Conservation (phyloP, 2,888 invertebrate genomes). For the Tiliacea aurago region DNA sequence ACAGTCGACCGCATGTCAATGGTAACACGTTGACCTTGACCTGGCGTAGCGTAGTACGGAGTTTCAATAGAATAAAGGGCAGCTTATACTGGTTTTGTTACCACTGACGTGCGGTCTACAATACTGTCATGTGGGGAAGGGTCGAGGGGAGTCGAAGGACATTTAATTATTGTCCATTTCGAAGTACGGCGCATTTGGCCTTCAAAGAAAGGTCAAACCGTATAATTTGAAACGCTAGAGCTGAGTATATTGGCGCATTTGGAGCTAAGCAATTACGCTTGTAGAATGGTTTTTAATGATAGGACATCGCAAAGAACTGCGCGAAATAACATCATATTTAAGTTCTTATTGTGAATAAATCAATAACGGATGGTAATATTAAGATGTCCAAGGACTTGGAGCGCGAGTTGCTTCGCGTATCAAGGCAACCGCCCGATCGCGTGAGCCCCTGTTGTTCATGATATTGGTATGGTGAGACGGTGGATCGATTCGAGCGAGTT, state of each 20-base stretch:
- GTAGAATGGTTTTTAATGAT: neutral
- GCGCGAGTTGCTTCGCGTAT: constrained; percentile 55
- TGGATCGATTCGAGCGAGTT: constrained; percentile 78
- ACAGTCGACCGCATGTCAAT: neutral
- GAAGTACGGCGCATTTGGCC: constrained; percentile 29
- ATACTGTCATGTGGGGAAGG: constrained; percentile 15
- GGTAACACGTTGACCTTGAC: neutral
- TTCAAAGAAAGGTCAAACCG: constrained; percentile 34
- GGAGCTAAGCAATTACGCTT: neutral
- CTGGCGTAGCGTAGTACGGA: neutral
- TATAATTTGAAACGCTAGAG: constrained; percentile 18
- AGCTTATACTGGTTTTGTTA: neutral
- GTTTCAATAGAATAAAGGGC: neutral
- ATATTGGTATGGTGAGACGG: constrained; percentile 70
- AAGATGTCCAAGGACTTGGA: constrained; percentile 69
- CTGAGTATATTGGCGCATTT: neutral
- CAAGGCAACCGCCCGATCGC: constrained; percentile 70
- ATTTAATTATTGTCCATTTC: constrained; percentile 35
- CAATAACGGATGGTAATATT: constrained; percentile 50
- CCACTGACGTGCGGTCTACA: neutral
- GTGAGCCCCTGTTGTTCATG: constrained; percentile 74
- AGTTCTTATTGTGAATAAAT: constrained; percentile 17
- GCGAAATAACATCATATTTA: neutral
- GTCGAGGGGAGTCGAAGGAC: constrained; percentile 54
- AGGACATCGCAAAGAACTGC: neutral